Conservation (phyloP, 92 coral and sea anemone species). For the Isaurus tuberculatus region DNA sequence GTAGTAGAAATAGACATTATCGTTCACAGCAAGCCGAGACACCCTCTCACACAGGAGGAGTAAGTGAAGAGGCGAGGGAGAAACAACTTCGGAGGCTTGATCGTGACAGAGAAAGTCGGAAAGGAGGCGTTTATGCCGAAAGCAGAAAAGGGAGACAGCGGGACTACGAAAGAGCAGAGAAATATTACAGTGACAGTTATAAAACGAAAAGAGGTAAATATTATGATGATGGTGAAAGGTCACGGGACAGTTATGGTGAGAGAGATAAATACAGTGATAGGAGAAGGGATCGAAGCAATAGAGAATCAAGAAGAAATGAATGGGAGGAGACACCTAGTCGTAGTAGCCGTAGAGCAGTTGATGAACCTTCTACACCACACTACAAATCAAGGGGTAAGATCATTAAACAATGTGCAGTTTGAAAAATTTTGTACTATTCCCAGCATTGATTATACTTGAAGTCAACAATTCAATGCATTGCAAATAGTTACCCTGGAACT, state of each 20-base stretch:
- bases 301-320: slow-evolving; percentile 82
- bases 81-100: slow-evolving; percentile 89
- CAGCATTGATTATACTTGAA: too few species aligned
- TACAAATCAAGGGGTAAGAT: slow-evolving; percentile 72
- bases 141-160: slow-evolving; percentile 54
- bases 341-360: slow-evolving; percentile 70
- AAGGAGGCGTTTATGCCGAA: slow-evolving; percentile 92
- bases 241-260: slow-evolving; percentile 58
- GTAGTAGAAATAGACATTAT: slow-evolving; percentile 78
- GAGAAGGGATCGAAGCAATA: slow-evolving; percentile 58
- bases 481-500: too few species aligned
- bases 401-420: background rate
- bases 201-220: slow-evolving; percentile 44
- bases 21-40: slow-evolving; percentile 89
- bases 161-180: slow-evolving; percentile 53
- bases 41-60: slow-evolving; percentile 98
- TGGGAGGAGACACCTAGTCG: slow-evolving; percentile 98
- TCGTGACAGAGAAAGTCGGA: slow-evolving; percentile 82
- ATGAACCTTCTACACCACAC: slow-evolving; percentile 81
- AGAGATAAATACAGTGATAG: slow-evolving; percentile 33
- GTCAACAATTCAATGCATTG: too few species aligned
- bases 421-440: too few species aligned
- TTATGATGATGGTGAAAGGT: slow-evolving; percentile 51
- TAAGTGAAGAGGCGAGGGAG: slow-evolving; percentile 89
- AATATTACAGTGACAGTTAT: slow-evolving; percentile 55